A percentile compares a stretch with the other conserved stretches of the same genome.
These are phyloP conservation scores for Listronotus bonariensis DNA, from an alignment of 1,140 invertebrate genomes.

Conservation along the genomic window DNA sequence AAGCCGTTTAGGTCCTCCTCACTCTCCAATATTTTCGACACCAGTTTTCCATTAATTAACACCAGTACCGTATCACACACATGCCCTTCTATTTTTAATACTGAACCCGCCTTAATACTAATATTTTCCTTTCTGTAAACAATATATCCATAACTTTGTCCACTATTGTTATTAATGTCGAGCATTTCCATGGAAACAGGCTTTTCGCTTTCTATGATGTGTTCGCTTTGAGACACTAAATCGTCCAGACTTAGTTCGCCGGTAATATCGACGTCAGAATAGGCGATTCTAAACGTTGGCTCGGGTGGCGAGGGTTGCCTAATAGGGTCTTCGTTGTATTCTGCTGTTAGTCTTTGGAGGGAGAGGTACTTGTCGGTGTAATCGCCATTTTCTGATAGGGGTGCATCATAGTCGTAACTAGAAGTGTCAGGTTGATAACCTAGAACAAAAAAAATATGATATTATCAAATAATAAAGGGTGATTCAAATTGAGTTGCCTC, in stretches of 20 bases:
- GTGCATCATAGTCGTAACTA: constrained; percentile 65
- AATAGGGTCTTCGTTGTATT: constrained; percentile 55
- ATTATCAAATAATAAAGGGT: no score
- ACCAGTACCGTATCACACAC: constrained; percentile 63
- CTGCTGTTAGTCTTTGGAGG: constrained; percentile 48
- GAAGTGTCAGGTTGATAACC: constrained; percentile 55
- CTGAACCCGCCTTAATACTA: constrained; percentile 41
- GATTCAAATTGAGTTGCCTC: no score
- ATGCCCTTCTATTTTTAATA: constrained; percentile 56
- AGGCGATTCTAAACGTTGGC: constrained; percentile 48
- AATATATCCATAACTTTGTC: constrained; percentile 66
- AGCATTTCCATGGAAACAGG: constrained; percentile 62
- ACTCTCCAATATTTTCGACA: constrained; percentile 50
- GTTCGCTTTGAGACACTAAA: constrained; percentile 60
- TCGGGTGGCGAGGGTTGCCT: constrained; percentile 52
- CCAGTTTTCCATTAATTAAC: constrained; percentile 55
- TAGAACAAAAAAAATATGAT: constrained; percentile 7
- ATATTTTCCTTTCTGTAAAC: constrained; percentile 57
- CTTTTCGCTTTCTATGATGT: constrained; percentile 57
- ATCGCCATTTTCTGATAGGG: constrained; percentile 60
- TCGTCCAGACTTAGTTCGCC: constrained; percentile 38
- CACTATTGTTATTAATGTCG: constrained; percentile 59
- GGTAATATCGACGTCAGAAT: constrained; percentile 44
- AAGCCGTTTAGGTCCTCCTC: constrained; percentile 54
- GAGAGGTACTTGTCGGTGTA: constrained; percentile 58